A percentile compares a stretch with the other conserved stretches of the same genome.
These are phyloP conservation scores for Serrognathus titanus DNA, from an alignment of 2,888 invertebrate genomes.

Conservation along the genomic window DNA sequence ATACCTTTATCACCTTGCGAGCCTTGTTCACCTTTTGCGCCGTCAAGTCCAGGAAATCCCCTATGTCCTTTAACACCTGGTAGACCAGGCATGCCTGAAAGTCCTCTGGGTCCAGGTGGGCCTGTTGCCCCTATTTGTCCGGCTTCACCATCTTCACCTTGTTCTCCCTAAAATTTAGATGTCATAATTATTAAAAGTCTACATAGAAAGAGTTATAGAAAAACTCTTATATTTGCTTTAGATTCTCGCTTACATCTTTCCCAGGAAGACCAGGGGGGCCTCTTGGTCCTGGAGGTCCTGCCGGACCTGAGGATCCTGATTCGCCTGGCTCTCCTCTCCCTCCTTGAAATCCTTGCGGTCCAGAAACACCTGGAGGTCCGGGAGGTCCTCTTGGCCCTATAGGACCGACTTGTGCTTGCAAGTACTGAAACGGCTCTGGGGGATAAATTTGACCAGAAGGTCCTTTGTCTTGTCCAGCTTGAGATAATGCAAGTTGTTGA, in stretches of 20 bases:
- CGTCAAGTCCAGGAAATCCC: slow-evolving; percentile 76
- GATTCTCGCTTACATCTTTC: slow-evolving; percentile 62
- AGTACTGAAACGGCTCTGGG: slow-evolving; percentile 65
- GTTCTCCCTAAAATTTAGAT: slow-evolving; percentile 57
- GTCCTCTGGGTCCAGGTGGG: slow-evolving; percentile 70
- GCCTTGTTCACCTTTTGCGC: slow-evolving; percentile 79
- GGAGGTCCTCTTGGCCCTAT: slow-evolving; percentile 77
- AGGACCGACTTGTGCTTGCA: slow-evolving; percentile 77
- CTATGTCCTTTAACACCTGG: slow-evolving; percentile 82
- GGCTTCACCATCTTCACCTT: slow-evolving; percentile 77
- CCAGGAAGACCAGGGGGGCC: slow-evolving; percentile 70
- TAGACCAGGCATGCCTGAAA: slow-evolving; percentile 70
- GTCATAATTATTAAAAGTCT: neutral
- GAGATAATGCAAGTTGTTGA: slow-evolving; percentile 68
- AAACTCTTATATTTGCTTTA: too few species aligned
- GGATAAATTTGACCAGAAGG: slow-evolving; percentile 57
- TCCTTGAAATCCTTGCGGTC: slow-evolving; percentile 82
- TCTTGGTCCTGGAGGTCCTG: slow-evolving; percentile 57
- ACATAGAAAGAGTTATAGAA: too few species aligned
- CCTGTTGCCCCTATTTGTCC: slow-evolving; percentile 71
- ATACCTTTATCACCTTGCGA: slow-evolving; percentile 71
- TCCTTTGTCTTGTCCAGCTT: slow-evolving; percentile 74
- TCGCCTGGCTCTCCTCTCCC: slow-evolving; percentile 77
- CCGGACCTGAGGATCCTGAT: slow-evolving; percentile 63
- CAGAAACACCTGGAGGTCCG: slow-evolving; percentile 60